Base-by-base conservation (phyloP, 2,113 vertebrate genomes). In the Nothobranchius kuhntae region DNA sequence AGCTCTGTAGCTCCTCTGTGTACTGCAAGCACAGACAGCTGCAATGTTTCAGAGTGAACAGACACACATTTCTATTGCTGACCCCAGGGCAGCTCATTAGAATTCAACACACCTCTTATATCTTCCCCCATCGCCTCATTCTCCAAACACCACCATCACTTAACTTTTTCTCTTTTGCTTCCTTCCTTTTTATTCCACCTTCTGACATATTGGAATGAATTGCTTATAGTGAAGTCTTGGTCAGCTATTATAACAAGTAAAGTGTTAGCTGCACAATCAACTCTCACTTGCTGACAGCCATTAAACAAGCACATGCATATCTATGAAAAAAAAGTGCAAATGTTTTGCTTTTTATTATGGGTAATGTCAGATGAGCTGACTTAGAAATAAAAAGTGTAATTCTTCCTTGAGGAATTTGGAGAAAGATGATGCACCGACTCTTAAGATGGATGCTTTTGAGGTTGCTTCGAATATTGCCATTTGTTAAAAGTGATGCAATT, bases 21-120 rank as follows among this genome's bases (percentile, higher is more conserved):
- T 46, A 53, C 53, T 12, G 77, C 55, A 1, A 61, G 77, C 70
- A 13, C 75, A 81, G 78, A 80, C 87, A 86, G 83, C 83, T 86
- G 85, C 85, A 62, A 74, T 76, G 86, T 82, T 84, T 87, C 80
- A 83, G 80, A 75, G 74, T 78, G 82, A 86, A 82, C 83, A 89
- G 83, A 81, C 86, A 84, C 68, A 76, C 83, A 86, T 89, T 86
- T 89, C 85, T 88, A 84, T 86, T 48, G 46, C 71, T 77, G 79
- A 84, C 80, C 83, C 83, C 57, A 57, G 83, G 89, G 82, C 83
- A 77, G 68, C 73, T 87, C 75, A 87, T 91, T 87, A 84, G 71
- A 69, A 91, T 89, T 85, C 90, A 65, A 55, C 15, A 42, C 81
- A 80, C 71, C 75, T 83, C 80, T 66, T 52, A 64, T 77, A 70